Evolutionary conservation across 2,888 invertebrate species (phyloP), one percentile per base, ranked within the genome.

Genomic region (Eupithecia insigniata): DNA sequence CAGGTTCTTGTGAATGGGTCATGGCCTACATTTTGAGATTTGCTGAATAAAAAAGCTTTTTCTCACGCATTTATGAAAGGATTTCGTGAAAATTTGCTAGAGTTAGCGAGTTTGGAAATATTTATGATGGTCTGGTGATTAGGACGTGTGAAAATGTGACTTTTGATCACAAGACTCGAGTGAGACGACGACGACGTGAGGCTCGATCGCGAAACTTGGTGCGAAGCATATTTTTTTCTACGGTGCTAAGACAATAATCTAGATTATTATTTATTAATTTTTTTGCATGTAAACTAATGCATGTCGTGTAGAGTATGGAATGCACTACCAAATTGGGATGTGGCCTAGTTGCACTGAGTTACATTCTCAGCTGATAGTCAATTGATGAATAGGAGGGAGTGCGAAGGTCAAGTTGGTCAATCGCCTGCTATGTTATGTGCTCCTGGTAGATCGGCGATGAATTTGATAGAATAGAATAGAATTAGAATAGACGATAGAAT

Each of bases 271-370:
- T 3, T 22, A 22, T 22, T 22, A 55, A 26, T 0, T 34, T 12
- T 60, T 36, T 12, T 36, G 12, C 12, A 12, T 3, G 36, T 36
- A 16, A 60, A 60, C 18, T 30, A 60, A 30, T 30, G 16, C 30
- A 60, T 51, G 0, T 51, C n/a, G 46, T 51, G 55, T 55, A 55
- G 46, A 22, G 30, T 28, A 18, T 18, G 16, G 2, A 60, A 30
- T 60, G 60, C 30, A 60, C 30, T 18, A n/a, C 8, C 69, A 80
- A 85, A 87, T 85, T 82, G 84, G 87, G 88, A 88, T 86, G 75
- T 87, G 87, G 79, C 87, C 87, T 69, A 80, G 70, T 79, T 87
- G 67, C 66, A 77, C 71, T 72, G 55, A 32, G 7, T 22, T 70
- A 61, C 73, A 74, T 74, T 62, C 70, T 69, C 30, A 68, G 58